Evolutionary conservation across 1,140 invertebrate genomes (phyloP).

Genomic region (Pseudomyrmex cubaensis): DNA sequence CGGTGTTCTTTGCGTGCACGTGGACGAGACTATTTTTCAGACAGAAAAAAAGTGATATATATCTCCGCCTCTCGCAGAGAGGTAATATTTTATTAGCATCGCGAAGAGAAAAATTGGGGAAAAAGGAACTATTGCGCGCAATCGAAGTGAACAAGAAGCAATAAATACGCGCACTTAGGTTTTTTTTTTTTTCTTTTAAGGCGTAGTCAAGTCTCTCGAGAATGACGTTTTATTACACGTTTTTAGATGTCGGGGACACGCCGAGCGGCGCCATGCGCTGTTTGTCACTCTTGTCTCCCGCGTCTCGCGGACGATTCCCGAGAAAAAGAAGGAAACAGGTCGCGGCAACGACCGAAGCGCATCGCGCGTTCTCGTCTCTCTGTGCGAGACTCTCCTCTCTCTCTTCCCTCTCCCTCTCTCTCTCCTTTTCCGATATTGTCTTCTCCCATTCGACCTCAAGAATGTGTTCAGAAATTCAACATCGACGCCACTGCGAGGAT

Average conservation of each 20-base stretch:
- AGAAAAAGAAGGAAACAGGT: neutral
- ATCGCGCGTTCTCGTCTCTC: neutral
- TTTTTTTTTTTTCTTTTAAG: neutral
- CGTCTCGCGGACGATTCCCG: neutral
- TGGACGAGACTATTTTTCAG: slow-evolving; percentile 57
- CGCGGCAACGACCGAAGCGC: slow-evolving; percentile 15
- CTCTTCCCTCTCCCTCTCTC: neutral
- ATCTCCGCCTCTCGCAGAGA: neutral
- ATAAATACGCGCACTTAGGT: neutral
- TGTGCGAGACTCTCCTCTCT: too few species aligned
- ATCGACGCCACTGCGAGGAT: neutral
- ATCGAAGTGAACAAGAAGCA: slow-evolving; percentile 24
- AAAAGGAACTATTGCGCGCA: slow-evolving; percentile 56
- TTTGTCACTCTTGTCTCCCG: slow-evolving; percentile 27
- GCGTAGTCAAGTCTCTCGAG: neutral
- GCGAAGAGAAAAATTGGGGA: neutral
- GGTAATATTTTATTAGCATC: slow-evolving; percentile 65
- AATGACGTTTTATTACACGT: slow-evolving; percentile 1
- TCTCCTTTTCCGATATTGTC: neutral
- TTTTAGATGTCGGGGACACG: neutral
- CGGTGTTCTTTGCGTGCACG: slow-evolving; percentile 63
- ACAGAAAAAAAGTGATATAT: slow-evolving; percentile 48
- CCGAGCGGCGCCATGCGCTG: neutral
- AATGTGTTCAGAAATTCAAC: slow-evolving; percentile 10
- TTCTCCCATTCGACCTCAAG: neutral